Percentiles rank a stretch among this genome's conserved stretches.
Conservation (phyloP, 2,888 invertebrate genomes). For the Aphidoletes aphidimyza region DNA sequence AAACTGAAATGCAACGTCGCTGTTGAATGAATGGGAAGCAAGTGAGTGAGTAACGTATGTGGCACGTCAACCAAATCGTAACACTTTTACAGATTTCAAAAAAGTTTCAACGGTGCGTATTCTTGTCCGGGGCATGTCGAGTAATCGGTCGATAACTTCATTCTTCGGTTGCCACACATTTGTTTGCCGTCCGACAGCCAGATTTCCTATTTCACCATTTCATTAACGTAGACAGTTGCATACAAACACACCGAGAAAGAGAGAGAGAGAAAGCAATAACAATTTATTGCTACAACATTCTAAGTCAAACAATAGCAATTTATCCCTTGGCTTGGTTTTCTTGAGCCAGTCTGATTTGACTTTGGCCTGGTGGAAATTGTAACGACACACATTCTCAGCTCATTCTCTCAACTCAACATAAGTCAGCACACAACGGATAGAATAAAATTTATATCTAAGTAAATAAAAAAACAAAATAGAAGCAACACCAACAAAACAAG, state of each 20-base stretch:
- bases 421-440: background rate
- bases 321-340: background rate
- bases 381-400: too few species aligned
- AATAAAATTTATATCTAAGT: constrained; percentile 29
- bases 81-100: constrained; percentile 29
- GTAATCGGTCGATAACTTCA: background rate
- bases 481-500: background rate
- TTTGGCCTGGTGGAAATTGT: too few species aligned
- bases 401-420: too few species aligned
- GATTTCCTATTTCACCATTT: constrained; percentile 47
- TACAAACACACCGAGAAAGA: too few species aligned
- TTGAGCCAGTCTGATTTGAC: background rate
- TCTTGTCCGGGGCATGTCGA: too few species aligned
- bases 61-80: constrained; percentile 20
- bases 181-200: background rate
- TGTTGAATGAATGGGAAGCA: constrained; percentile 2
- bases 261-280: too few species aligned
- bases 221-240: constrained; percentile 11
- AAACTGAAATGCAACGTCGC: background rate
- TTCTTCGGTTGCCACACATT: background rate
- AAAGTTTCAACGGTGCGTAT: background rate
- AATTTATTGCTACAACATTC: constrained; percentile 36
- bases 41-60: background rate
- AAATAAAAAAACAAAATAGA: background rate
- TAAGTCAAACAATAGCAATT: constrained; percentile 40